These are phyloP conservation scores for Linurgus olivaceus DNA, from an alignment of 2,797 vertebrate genomes.

Conservation along the genomic window DNA sequence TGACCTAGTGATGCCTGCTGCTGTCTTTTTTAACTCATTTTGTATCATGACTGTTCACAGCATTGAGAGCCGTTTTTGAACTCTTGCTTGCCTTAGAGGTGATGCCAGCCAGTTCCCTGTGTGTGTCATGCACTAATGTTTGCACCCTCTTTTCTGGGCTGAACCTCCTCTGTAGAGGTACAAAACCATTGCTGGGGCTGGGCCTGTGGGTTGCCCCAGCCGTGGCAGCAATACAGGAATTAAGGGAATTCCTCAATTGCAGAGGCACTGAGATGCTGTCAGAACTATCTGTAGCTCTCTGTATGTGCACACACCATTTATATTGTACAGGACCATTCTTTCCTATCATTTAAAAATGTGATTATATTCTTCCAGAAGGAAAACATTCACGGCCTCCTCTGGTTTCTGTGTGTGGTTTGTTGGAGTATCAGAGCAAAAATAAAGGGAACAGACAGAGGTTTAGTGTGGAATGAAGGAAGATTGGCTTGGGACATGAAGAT, in stretches of 20 bases:
- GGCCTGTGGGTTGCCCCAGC: background rate
- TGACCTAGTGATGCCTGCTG: background rate
- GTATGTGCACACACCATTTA: rapidly evolving
- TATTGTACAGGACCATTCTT: background rate
- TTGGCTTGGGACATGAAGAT: background rate
- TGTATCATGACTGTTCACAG: background rate
- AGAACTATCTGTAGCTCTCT: background rate
- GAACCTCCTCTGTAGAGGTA: background rate
- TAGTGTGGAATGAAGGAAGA: background rate
- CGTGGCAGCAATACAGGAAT: background rate
- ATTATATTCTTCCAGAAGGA: background rate
- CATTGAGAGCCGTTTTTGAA: background rate
- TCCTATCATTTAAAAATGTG: background rate
- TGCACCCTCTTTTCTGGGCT: background rate
- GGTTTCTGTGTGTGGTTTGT: background rate
- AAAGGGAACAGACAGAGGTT: background rate
- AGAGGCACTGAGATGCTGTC: background rate
- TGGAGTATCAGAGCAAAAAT: background rate
- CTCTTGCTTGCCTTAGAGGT: background rate
- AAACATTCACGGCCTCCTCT: rapidly evolving
- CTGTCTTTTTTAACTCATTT: background rate
- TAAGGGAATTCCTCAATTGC: background rate
- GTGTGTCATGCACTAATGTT: background rate
- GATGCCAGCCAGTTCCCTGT: background rate
- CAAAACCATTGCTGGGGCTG: background rate